phyloP scores from a whole-genome alignment of 2,888 invertebrate species.

The Drosophila atripex region DNA sequence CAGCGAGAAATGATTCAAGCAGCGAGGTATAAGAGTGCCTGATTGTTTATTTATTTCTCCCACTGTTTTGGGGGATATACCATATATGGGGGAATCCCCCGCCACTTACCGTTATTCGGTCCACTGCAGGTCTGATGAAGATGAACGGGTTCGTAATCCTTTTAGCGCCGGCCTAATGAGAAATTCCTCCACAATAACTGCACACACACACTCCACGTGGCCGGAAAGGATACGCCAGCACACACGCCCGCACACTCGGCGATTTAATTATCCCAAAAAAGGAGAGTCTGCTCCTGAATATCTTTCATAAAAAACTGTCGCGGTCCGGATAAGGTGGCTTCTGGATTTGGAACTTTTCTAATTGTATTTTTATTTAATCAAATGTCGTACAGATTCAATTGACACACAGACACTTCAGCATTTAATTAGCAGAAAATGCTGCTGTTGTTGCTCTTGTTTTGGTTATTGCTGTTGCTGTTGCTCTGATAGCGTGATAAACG shows the following conservation, averaged over 20 bases:
- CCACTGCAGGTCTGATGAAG: constrained; percentile 58
- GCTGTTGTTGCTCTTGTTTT: constrained; percentile 32
- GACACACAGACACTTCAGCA: constrained; percentile 51
- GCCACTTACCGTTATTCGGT: constrained; percentile 65
- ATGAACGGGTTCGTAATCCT: constrained; percentile 75
- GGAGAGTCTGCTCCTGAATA: constrained; percentile 16
- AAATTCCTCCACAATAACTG: constrained; percentile 56
- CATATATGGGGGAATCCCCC: constrained; percentile 7
- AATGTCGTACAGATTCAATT: constrained; percentile 57
- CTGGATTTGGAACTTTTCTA: constrained; percentile 23
- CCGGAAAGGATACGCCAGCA: constrained; percentile 10
- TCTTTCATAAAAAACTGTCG: constrained; percentile 39
- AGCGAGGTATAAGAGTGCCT: neutral
- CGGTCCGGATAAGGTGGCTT: constrained; percentile 52
- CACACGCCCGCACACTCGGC: constrained; percentile 14
- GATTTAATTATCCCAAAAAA: constrained; percentile 40
- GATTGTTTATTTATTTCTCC: neutral
- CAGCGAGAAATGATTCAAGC: neutral
- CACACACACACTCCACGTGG: constrained; percentile 26
- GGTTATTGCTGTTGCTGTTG: constrained; percentile 22
- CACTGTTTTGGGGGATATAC: constrained; percentile 5
- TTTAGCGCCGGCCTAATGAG: constrained; percentile 74
- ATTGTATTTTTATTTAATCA: constrained; percentile 52
- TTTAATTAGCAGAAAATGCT: constrained; percentile 50
- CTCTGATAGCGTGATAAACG: constrained; percentile 32